Percentiles rank a stretch among this genome's conserved stretches.
Evolutionary conservation across 1,140 invertebrate genomes (phyloP).

Genomic region (Idris sp.): DNA sequence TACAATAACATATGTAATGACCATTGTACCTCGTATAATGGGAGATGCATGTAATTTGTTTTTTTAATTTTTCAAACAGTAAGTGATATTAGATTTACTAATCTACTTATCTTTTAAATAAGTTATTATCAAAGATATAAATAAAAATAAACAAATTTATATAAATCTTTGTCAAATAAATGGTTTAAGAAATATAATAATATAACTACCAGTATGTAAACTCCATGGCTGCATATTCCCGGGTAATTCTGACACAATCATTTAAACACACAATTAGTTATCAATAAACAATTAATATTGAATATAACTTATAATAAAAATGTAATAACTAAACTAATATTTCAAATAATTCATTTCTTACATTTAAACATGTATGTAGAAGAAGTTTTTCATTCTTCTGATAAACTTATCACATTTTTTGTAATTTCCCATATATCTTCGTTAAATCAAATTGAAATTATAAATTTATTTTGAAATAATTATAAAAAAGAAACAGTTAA

Average conservation of each 20-base stretch:
- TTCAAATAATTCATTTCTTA: not conserved
- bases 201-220: slow-evolving; percentile 57
- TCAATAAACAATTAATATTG: slow-evolving; percentile 6
- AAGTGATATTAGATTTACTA: too few relatives aligned
- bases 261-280: slow-evolving; percentile 41
- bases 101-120: too few relatives aligned
- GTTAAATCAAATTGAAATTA: not conserved
- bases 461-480: not conserved
- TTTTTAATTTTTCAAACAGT: too few relatives aligned
- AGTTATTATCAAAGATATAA: too few relatives aligned
- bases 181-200: slow-evolving; percentile 41
- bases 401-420: slow-evolving; percentile 47
- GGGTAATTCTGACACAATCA: slow-evolving; percentile 48
- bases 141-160: too few relatives aligned
- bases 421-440: slow-evolving; percentile 36
- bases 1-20: too few relatives aligned
- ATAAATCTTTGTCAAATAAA: too few relatives aligned
- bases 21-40: too few relatives aligned
- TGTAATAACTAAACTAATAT: slow-evolving; percentile 29
- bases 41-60: too few relatives aligned
- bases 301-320: slow-evolving; percentile 24
- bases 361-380: too few relatives aligned
- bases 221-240: slow-evolving; percentile 55
- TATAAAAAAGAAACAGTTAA: too few relatives aligned
- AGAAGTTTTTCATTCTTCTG: not conserved